Base-by-base conservation (phyloP, 2,797 vertebrate species). In the Darevskia nairensis region DNA sequence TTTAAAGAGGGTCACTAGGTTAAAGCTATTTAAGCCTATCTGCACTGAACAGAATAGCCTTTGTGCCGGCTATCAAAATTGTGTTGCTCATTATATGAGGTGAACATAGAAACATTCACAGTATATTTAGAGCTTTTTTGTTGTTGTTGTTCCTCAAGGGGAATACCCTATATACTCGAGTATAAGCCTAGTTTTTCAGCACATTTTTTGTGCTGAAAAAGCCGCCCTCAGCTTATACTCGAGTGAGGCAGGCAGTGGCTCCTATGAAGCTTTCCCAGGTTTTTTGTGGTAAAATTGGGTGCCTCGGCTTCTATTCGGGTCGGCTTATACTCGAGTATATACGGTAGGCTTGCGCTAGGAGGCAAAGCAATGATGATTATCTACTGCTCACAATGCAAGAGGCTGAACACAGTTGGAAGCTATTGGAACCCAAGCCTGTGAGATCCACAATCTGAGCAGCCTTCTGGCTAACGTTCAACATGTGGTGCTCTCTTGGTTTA, bases 1-100 rank as follows among this genome's bases (percentile, higher is more conserved):
- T 93, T 96, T 94, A 95, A 93, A 90, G 96, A 90, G 3, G 77
- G 88, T 96, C 95, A 91, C 88, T 92, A 92, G 85, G 86, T 94
- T 94, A 95, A 89, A 93, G 75, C 94, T 95, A 94, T 94, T 93
- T 94, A 92, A 86, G 82, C 50, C 72, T 89, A 89, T 74, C 44
- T 90, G 85, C 81, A 1, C 86, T 72, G 86, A 64, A 83, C 90
- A 94, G 90, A 90, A 86, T 71, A 84, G 69, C 79, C 13, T 74
- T 71, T 89, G 50, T 77, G 78, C 86, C 91, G 87, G 91, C 84
- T 9, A 69, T 93, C 78, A 29, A 94, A 89, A 89, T 88, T 89
- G 35, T 80, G 27, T 69, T 93, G 69, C 32, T 88, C 29, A 41
- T 88, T 93, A 80, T 15, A 82, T 68, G 84, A 93, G 88, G 91